Evolutionary conservation across 2,888 invertebrate species (phyloP).

Genomic region (Nephrocerus scutellatus): DNA sequence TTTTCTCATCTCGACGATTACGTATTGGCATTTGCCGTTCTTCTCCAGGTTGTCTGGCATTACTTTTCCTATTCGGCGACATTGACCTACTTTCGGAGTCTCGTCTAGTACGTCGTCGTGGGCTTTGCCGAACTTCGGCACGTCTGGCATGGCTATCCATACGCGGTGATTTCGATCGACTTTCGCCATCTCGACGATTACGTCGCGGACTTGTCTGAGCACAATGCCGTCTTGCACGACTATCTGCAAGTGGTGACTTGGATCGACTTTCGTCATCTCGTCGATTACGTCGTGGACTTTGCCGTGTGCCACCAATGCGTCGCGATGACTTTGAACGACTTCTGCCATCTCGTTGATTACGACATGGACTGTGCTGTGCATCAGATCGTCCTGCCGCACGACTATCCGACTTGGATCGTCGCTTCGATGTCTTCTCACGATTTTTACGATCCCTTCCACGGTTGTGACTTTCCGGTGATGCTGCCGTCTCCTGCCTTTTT

Average conservation of each 20-base stretch:
- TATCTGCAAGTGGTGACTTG: no score
- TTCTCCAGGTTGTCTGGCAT: not conserved
- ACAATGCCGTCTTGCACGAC: not conserved
- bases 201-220: slow-evolving; percentile 7
- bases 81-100: slow-evolving; percentile 3
- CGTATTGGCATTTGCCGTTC: slow-evolving; percentile 10
- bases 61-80: no score
- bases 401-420: slow-evolving; percentile 9
- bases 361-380: no score
- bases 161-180: slow-evolving; percentile 9
- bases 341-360: slow-evolving; percentile 6
- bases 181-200: slow-evolving; percentile 5
- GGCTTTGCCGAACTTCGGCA: not conserved
- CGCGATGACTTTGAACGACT: slow-evolving; percentile 15
- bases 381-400: no score
- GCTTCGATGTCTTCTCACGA: slow-evolving; percentile 13
- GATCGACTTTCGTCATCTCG: slow-evolving; percentile 3
- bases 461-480: slow-evolving; percentile 16
- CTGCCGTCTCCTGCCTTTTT: slow-evolving; percentile 21
- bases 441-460: slow-evolving; percentile 15
- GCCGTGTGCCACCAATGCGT: no score
- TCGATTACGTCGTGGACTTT: not conserved
- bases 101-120: not conserved
- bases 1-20: slow-evolving; percentile 5
- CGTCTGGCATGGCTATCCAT: not conserved